A percentile compares a stretch with the other conserved stretches of the same genome.
Conservation (phyloP, 2,113 vertebrate genomes). For the Todiramphus chloris region DNA sequence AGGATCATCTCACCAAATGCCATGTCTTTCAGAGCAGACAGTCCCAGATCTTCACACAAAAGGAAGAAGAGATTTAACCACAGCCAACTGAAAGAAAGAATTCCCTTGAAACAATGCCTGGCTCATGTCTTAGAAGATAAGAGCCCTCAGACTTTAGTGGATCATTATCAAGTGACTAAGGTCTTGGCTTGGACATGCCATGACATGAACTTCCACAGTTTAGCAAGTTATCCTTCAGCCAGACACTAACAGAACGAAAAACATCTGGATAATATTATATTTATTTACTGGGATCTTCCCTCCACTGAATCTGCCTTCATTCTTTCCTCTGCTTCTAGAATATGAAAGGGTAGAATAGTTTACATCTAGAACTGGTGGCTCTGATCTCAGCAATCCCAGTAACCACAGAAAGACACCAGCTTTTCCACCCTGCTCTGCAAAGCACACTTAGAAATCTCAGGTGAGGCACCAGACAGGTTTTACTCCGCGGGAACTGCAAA, state of each 20-base stretch:
- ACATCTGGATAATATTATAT: constrained; percentile 35
- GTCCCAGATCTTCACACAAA: neutral
- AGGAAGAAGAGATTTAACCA: neutral
- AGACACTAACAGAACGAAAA: neutral
- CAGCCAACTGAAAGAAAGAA: neutral
- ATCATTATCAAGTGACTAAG: neutral
- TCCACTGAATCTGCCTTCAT: neutral
- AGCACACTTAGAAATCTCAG: neutral
- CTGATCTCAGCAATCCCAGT: neutral
- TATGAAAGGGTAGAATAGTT: neutral
- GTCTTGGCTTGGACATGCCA: neutral
- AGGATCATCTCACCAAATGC: neutral
- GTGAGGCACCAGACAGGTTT: neutral
- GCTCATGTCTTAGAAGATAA: constrained; percentile 2
- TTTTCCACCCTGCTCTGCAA: neutral
- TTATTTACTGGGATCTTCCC: constrained; percentile 28
- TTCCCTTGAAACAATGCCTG: neutral
- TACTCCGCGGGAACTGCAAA: neutral
- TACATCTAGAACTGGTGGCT: neutral
- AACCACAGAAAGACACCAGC: neutral
- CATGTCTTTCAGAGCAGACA: neutral
- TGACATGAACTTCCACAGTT: neutral
- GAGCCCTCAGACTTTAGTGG: neutral
- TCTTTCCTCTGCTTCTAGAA: neutral
- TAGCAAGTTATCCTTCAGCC: neutral